Evolutionary conservation across 37 sponge, comb jelly and placozoan genomes (phyloP).

Genomic region (Agelas oroides): DNA sequence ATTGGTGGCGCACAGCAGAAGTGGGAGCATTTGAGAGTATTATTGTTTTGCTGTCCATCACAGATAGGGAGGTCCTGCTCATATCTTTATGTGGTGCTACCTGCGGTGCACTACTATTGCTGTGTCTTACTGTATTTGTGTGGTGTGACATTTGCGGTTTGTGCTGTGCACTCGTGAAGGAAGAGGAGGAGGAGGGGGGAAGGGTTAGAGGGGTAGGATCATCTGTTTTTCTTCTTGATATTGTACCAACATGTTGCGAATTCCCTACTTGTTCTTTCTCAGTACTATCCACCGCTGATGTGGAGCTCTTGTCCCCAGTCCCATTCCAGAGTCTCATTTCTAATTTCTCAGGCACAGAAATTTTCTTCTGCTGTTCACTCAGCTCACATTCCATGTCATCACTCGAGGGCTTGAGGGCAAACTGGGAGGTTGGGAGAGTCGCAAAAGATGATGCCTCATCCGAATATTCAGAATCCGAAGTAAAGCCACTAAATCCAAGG

Average conservation of each 20-base stretch:
- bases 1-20: neutral
- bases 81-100: neutral
- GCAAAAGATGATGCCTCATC: slow-evolving; percentile 47
- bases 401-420: slow-evolving; percentile 45
- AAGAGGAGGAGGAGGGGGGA: slow-evolving; percentile 20
- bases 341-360: no score
- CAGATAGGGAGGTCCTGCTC: slow-evolving; percentile 34
- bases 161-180: no score
- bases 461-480: slow-evolving; percentile 16
- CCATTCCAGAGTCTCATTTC: no score
- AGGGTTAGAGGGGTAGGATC: neutral
- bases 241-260: no score
- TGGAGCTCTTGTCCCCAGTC: no score
- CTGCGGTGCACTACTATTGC: neutral
- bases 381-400: slow-evolving; percentile 24
- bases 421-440: slow-evolving; percentile 71
- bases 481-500: neutral
- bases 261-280: no score
- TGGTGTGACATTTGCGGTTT: no score
- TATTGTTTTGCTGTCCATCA: slow-evolving; percentile 43
- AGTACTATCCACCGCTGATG: no score
- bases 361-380: no score
- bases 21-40: slow-evolving; percentile 27
- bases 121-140: no score
- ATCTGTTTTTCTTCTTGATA: no score